Evolutionary conservation across 2,113 vertebrate genomes (phyloP), one percentile per base, ranked within the genome.

Genomic region (Zingel zingel): DNA sequence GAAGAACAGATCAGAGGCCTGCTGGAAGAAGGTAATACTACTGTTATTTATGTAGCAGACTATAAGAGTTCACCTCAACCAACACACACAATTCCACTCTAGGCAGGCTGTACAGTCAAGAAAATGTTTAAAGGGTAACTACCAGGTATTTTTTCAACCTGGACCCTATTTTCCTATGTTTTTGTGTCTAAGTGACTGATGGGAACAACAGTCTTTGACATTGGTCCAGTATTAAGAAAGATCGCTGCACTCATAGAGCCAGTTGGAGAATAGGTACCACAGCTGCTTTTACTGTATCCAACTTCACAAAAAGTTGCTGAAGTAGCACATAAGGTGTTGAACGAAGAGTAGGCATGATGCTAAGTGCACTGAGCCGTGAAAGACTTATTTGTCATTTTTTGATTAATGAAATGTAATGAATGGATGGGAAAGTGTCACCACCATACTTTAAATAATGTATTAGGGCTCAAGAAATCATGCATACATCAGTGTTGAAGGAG

Each of bases 1-100:
- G 98, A 99, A 83, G 98, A 99, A 53, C 98, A 99, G 94, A 99
- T 99, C 89, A 94, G 90, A 95, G 98, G 97, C n/a, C 94, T 99
- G 83, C 94, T 99, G 92, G 98, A 99, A 83, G 98, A 99, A 95
- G 98, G 98, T 98, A 77, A 92, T 61, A 63, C 61, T 33, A 12
- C 19, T 16, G 13, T 15, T 0, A 19, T 61, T 62, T 30, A 27
- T 7, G 0, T 19, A 58, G 11, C 18, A 76, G 9, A 21, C 16
- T 33, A 2, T 59, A 19, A 11, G 27, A 81, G 1, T 59, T 59
- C 19, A 21, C 3, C 3, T 0, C 25, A 27, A 27, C 51, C 13
- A 39, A 21, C 36, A 19, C 27, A 3, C 43, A 59, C 7, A 33
- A 5, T 36, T 23, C 12, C 15, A 8, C n/a, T 63, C 1, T 7